Base-by-base conservation (phyloP, 2,797 vertebrate genomes). In the Sebastes iracundus region DNA sequence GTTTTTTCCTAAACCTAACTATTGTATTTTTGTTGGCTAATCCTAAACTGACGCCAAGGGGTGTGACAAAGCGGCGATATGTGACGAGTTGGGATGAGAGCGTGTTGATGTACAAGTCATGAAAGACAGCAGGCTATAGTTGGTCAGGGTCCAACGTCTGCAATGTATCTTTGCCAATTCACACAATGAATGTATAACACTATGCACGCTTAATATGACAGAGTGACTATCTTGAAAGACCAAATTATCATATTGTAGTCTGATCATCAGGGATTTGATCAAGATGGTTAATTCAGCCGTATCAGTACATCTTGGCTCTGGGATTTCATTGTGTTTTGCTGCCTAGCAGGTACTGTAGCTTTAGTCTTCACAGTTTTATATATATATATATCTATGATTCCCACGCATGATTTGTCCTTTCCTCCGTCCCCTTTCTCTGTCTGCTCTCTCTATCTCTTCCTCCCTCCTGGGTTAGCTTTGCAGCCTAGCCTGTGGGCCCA, bases 401-500 rank as follows among this genome's bases (percentile, higher is more conserved):
- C 64, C 67, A 55, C 56, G 38, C 42, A 46, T 73, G 74, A 81
- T 83, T 88, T 80, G 81, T 81, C 76, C 81, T 86, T 82, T 71
- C 77, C 72, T 75, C 80, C 32, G 38, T 88, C 79, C 81, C 64
- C 56, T 77, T 61, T 77, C 75, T 77, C 73, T 10, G 30, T 64
- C 65, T 82, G 49, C 62, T 73, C 88, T 68, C 68, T 87, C 77
- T 33, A 11, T 82, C 76, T 52, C 79, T 60, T 65, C 79, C 80
- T 84, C 81, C 81, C 88, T 89, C 84, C 85, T 75, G 84, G 87
- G 82, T 77, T 93, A 77, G 85, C 87, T 87, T 74, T 77, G 77
- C 87, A 87, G 92, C 88, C 84, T 85, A 65, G 93, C 90, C 89
- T 65, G 84, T 87, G 87, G 89, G 90, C 82, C 82, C 86, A 62